These are phyloP conservation scores for Drosophila leontia DNA, from an alignment of 1,140 invertebrate species.

Conservation along the genomic window DNA sequence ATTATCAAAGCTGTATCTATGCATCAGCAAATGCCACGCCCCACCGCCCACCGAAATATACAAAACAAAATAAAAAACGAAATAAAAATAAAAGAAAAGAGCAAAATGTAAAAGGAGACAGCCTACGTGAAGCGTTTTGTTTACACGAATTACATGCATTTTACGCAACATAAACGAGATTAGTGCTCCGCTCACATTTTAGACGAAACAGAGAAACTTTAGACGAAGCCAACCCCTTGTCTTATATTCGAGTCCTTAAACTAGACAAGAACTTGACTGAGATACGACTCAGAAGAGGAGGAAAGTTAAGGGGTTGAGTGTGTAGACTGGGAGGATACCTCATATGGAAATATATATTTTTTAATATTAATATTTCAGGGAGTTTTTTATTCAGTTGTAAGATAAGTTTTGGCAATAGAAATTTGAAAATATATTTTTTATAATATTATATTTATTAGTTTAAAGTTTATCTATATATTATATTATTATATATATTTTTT, in stretches of 20 bases:
- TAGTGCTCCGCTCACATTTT: constrained; percentile 72
- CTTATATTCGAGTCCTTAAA: neutral
- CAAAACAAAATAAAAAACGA: no score
- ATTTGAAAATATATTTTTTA: neutral
- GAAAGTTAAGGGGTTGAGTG: no score
- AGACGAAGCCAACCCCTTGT: constrained; percentile 7
- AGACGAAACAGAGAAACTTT: constrained; percentile 41
- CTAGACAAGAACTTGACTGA: constrained; percentile 59
- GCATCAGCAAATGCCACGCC: constrained; percentile 49
- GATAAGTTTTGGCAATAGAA: neutral
- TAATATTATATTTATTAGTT: neutral
- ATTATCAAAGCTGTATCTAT: constrained; percentile 79
- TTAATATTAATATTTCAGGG: neutral
- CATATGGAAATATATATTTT: neutral
- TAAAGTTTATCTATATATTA: neutral
- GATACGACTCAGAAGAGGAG: constrained; percentile 41
- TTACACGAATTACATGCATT: constrained; percentile 81
- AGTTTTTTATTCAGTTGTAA: neutral
- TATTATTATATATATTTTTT: neutral
- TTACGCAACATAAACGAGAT: constrained; percentile 82
- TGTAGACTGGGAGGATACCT: neutral
- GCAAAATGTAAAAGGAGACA: constrained; percentile 11
- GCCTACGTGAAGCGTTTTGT: constrained; percentile 50
- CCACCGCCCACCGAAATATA: constrained; percentile 4
- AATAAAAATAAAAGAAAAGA: neutral